Base-by-base conservation (phyloP, 2,888 invertebrate species). In the Chymomyza amoena region DNA sequence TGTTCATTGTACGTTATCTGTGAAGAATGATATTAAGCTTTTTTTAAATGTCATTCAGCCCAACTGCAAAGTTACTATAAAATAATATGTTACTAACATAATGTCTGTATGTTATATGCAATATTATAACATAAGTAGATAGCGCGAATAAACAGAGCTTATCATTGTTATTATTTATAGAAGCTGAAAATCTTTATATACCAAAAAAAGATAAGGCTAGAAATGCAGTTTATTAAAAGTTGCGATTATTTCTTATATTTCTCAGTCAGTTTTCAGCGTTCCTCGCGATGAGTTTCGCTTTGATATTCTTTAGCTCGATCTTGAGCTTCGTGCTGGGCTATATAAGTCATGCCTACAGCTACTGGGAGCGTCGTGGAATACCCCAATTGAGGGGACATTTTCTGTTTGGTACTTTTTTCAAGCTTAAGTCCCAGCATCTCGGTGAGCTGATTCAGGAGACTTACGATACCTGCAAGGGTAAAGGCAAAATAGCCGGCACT, bases 391-490 rank as follows among this genome's bases (percentile, higher is more conserved):
- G 77, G 6, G 75, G 78, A 0, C 74, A 86, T 36, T 81, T 81
- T 32, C 63, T 87, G 0, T 77, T 76, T 56, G 89, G 89, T 0
- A 81, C 84, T 51, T 61, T 87, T 15, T 76, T 73, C 25, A 78
- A 76, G 5, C 54, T 89, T 4, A 76, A 74, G 5, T 77, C 84
- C 0, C 0, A 86, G 7, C 76, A 83, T 28, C 15, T 77, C 1
- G 56, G 65, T 2, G 79, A 84, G 6, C 52, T 88, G 7, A 5
- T 89, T 6, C 78, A 81, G 15, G 85, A 89, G 51, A 69, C 87
- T 13, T 91, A 90, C 52, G 73, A 79, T 1, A 69, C 80, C 1
- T 84, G 88, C n/a, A 89, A 88, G 61, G 82, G 77, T 0, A 77
- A 79, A 32, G 65, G 68, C 2, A 71, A 72, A 13, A 25, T 90